These are phyloP conservation scores for Alfaro cultratus DNA, from an alignment of 2,797 vertebrate genomes.

Conservation along the genomic window DNA sequence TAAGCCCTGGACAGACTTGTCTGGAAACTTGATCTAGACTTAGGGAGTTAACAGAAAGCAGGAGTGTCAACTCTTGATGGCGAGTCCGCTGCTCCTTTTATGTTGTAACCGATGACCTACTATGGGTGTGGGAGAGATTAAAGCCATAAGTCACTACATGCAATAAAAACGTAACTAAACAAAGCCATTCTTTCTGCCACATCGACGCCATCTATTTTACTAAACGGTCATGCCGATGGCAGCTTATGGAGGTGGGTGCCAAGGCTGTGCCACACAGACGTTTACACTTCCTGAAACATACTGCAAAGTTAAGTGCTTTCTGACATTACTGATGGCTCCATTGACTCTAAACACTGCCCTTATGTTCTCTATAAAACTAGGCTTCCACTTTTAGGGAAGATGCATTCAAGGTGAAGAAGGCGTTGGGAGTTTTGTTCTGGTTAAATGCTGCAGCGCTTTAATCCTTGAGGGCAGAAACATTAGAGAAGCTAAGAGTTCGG, in stretches of 20 bases:
- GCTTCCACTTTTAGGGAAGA: slow-evolving; percentile 10
- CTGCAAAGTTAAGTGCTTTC: slow-evolving; percentile 20
- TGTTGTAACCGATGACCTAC: not conserved
- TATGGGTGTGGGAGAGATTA: slow-evolving; percentile 18
- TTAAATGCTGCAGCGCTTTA: not conserved
- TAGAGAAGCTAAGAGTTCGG: not conserved
- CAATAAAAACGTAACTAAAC: slow-evolving; percentile 14
- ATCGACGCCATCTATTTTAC: slow-evolving; percentile 38
- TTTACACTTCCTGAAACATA: slow-evolving; percentile 14
- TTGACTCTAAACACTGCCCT: slow-evolving; percentile 19
- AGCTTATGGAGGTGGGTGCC: slow-evolving; percentile 13
- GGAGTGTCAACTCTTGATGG: not conserved
- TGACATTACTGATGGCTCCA: slow-evolving; percentile 14
- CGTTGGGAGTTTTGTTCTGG: not conserved
- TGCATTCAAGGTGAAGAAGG: not conserved
- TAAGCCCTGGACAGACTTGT: not conserved
- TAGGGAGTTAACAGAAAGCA: not conserved
- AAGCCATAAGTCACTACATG: slow-evolving; percentile 12
- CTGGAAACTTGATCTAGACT: not conserved
- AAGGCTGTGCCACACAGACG: slow-evolving; percentile 23
- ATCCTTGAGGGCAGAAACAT: not conserved
- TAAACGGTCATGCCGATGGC: slow-evolving; percentile 22
- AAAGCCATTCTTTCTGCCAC: slow-evolving; percentile 33
- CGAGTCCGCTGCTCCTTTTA: not conserved
- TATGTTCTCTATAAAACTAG: slow-evolving; percentile 10